Conservation (phyloP, 1,140 invertebrate species). For the Sesamia nonagrioides region DNA sequence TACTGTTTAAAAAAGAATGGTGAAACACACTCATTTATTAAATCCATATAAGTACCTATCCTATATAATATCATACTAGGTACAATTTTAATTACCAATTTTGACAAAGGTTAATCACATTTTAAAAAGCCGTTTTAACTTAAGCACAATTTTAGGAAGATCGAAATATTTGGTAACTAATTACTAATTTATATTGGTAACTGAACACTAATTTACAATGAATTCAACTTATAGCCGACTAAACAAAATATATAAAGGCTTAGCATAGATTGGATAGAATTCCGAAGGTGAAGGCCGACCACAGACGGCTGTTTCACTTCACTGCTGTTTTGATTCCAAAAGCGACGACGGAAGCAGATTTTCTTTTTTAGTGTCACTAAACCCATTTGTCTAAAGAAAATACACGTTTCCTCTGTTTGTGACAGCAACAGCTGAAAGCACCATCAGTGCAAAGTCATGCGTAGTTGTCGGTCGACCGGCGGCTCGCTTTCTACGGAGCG, state of each 20-base stretch:
- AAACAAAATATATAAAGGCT: neutral
- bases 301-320: no score
- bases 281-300: no score
- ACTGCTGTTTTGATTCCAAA: no score
- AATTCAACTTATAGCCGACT: neutral
- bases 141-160: slow-evolving; percentile 12
- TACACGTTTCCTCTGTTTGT: no score
- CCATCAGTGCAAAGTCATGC: no score
- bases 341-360: no score
- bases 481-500: no score
- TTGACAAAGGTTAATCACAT: neutral
- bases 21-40: neutral
- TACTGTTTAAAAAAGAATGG: neutral
- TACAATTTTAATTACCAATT: neutral
- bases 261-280: no score
- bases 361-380: no score
- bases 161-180: slow-evolving; percentile 29
- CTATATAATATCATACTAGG: neutral
- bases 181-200: slow-evolving; percentile 30
- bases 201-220: slow-evolving; percentile 8
- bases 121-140: neutral
- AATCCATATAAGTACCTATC: slow-evolving; percentile 11
- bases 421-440: no score
- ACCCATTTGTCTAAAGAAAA: no score
- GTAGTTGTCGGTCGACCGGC: no score